Evolutionary conservation across 2,113 vertebrate species (phyloP).

Genomic region (Chlorodrepanis virens): DNA sequence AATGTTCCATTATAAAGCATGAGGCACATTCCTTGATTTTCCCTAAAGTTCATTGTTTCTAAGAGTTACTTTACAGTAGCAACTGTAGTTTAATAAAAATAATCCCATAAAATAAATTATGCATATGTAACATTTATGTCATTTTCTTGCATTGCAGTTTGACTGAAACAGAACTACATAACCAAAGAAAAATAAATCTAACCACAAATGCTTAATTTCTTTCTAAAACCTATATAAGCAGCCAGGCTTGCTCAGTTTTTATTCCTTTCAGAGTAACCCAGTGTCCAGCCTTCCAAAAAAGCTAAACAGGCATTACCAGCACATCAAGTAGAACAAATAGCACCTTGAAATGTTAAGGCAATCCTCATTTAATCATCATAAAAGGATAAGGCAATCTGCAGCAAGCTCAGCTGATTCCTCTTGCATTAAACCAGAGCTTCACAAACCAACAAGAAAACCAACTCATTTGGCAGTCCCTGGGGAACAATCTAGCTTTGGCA

Average conservation of each 20-base stretch:
- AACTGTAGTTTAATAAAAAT: slow-evolving; percentile 33
- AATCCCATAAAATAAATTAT: slow-evolving; percentile 50
- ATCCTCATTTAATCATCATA: background rate
- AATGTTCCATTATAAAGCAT: slow-evolving; percentile 62
- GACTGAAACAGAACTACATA: slow-evolving; percentile 25
- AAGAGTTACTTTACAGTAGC: slow-evolving; percentile 67
- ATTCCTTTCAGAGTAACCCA: background rate
- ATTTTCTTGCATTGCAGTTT: slow-evolving; percentile 32
- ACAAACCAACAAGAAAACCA: background rate
- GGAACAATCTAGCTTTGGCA: background rate
- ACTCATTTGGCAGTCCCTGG: background rate
- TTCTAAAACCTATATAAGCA: background rate
- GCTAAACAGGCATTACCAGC: background rate
- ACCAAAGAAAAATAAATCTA: slow-evolving; percentile 45
- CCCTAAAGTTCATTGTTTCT: slow-evolving; percentile 68
- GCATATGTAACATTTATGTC: slow-evolving; percentile 44
- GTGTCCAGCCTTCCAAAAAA: background rate
- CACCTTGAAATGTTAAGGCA: background rate
- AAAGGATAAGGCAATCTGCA: background rate
- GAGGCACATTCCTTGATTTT: slow-evolving; percentile 59
- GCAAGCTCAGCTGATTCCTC: background rate
- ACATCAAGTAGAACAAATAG: background rate
- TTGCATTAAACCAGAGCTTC: background rate
- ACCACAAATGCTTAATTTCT: slow-evolving; percentile 38
- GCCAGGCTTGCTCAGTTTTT: background rate